Conservation (phyloP, 2,888 invertebrate species). For the Cyclophora albipunctata region DNA sequence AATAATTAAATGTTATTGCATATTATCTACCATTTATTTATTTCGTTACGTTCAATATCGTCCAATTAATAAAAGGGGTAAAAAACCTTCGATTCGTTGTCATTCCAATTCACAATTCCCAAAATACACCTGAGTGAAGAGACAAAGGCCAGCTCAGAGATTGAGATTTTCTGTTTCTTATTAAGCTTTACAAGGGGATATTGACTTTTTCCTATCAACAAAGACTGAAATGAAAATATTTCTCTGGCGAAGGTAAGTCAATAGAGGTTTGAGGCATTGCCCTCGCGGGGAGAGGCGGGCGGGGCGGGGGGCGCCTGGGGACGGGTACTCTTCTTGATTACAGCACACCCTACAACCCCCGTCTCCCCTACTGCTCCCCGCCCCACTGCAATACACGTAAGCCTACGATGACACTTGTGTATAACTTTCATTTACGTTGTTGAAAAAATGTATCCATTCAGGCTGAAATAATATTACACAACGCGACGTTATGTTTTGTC, state of each 20-base stretch:
- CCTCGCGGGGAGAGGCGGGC: conserved; percentile 43
- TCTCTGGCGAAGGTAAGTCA: conserved; percentile 63
- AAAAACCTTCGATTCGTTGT: no score
- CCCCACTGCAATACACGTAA: conserved; percentile 51
- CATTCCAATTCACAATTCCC: no score
- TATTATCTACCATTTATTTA: no score
- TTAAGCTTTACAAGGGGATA: conserved; percentile 25
- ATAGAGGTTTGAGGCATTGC: conserved; percentile 72
- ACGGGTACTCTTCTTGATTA: conserved; percentile 77
- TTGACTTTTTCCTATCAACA: conserved; percentile 56
- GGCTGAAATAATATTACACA: conserved; percentile 7
- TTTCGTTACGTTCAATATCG: no score
- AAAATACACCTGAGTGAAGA: no score
- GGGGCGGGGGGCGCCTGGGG: conserved; percentile 50
- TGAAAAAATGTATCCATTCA: conserved; percentile 21
- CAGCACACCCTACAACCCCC: conserved; percentile 50
- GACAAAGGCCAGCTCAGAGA: no score
- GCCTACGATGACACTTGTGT: conserved; percentile 49
- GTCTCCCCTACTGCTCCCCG: conserved; percentile 34
- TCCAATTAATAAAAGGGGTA: no score
- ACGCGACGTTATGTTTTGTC: no score
- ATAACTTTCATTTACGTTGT: conserved; percentile 36
- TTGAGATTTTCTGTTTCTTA: conserved; percentile 8
- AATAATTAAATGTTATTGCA: no score
- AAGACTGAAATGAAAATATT: conserved; percentile 60